phyloP scores from a whole-genome alignment of 2,797 vertebrate species.

The Poecilia wingei region DNA sequence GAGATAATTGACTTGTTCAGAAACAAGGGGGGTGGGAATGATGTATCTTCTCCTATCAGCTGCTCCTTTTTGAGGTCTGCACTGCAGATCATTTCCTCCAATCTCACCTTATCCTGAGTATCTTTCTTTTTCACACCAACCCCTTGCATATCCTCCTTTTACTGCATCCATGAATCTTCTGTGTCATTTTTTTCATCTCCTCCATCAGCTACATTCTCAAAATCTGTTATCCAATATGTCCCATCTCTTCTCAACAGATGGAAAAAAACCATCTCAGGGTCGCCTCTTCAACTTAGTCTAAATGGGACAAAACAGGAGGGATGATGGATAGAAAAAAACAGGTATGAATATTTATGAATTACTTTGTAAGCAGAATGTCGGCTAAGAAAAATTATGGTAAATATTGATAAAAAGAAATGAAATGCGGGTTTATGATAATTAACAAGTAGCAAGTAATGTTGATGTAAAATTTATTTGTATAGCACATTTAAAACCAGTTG shows the following conservation, averaged over 20 bases:
- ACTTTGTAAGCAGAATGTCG: neutral
- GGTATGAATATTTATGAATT: slow-evolving; percentile 6
- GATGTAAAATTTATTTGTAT: neutral
- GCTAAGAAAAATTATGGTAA: neutral
- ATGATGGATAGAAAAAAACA: slow-evolving; percentile 12
- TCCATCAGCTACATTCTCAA: neutral
- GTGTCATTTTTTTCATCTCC: neutral
- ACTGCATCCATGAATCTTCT: neutral
- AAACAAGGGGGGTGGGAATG: slow-evolving; percentile 57
- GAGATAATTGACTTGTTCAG: slow-evolving; percentile 82
- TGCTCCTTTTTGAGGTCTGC: neutral
- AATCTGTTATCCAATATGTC: neutral
- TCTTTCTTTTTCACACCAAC: neutral
- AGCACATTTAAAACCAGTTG: neutral
- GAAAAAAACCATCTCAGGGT: neutral
- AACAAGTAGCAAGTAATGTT: neutral
- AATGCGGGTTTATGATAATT: neutral
- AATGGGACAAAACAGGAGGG: neutral
- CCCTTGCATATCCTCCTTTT: neutral
- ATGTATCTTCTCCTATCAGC: slow-evolving; percentile 43
- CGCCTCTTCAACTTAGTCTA: neutral
- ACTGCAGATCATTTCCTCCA: neutral
- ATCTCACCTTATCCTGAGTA: neutral
- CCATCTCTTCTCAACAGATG: neutral
- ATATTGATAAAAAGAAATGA: slow-evolving; percentile 16